Base-by-base conservation (phyloP, 2,888 invertebrate genomes). In the Diadegma fenestrale region DNA sequence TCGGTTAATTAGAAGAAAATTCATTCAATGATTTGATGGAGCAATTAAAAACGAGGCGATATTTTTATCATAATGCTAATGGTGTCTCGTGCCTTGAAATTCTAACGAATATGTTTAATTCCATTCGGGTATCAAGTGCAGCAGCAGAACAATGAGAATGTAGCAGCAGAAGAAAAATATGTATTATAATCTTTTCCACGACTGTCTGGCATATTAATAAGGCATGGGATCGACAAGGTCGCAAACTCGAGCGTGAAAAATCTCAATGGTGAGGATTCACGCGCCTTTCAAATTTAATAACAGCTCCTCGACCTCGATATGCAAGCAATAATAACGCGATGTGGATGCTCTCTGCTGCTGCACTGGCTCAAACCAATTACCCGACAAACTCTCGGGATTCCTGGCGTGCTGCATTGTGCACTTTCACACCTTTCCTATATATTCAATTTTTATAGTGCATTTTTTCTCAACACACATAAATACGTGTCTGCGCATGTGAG, bases 391-490 rank as follows among this genome's bases (percentile, higher is more conserved):
- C 80, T 68, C 80, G 79, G 64, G 85, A 88, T 88, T 87, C 82
- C 87, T 83, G 68, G 54, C 84, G 85, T 86, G 83, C 84, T 86
- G 83, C 84, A 82, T 82, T 71, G 76, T 86, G 78, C 87, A 88
- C 88, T 87, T 88, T 88, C 88, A 88, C 88, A 88, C 88, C 86
- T 88, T 87, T 86, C 86, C 83, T 86, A 84, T 80, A 48, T 81
- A 48, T 81, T 41, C 22, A 1, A 17, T 19, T 17, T 80, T 41
- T 19, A 54, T 72, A 37, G 17, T 80, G 26, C 30, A 64, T 51
- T 64, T 61, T 41, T 37, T 33, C 8, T 68, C 17, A 12, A 7
- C n/a, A 43, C 45, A 17, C 43, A 45, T 17, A 17, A 26, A 26
- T 19, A 48, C 19, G 12, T 5, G 5, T 61, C 14, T 37, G 7